These are phyloP conservation scores for Pao palembangensis DNA, from an alignment of 2,113 vertebrate species.

Conservation along the genomic window DNA sequence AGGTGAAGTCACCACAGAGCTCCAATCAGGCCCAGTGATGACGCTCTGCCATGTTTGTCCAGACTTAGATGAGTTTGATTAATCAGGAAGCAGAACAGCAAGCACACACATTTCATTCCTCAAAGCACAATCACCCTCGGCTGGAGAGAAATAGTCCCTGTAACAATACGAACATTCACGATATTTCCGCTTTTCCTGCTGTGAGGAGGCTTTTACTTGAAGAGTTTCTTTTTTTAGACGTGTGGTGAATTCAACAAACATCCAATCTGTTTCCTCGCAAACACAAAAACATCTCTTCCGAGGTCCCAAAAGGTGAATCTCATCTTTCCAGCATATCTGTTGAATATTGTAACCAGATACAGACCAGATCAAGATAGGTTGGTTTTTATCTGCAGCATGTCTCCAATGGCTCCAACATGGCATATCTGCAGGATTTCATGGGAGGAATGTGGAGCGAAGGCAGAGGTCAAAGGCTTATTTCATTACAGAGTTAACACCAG, in stretches of 20 bases:
- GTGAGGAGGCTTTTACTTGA: not conserved
- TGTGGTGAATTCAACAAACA: constrained; percentile 26
- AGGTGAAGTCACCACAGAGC: constrained; percentile 32
- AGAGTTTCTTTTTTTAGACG: not conserved
- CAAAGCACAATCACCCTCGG: constrained; percentile 58
- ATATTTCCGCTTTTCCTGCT: not conserved
- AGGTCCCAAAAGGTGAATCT: not conserved
- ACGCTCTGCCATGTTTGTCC: constrained; percentile 50
- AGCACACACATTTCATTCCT: constrained; percentile 57
- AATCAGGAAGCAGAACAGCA: constrained; percentile 55
- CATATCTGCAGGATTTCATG: constrained; percentile 14
- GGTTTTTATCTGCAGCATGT: constrained; percentile 20
- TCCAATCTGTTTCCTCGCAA: constrained; percentile 45
- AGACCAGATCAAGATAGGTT: not conserved
- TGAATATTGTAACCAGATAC: constrained; percentile 21
- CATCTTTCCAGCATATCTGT: constrained; percentile 30
- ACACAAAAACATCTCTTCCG: too few relatives aligned
- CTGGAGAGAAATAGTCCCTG: constrained; percentile 43
- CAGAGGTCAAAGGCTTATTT: constrained; percentile 16
- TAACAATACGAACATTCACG: constrained; percentile 2
- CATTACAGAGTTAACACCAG: constrained; percentile 17
- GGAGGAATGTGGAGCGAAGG: not conserved
- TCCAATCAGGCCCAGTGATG: constrained; percentile 61
- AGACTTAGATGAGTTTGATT: constrained; percentile 60
- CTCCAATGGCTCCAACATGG: constrained; percentile 8